Evolutionary conservation across 2,797 vertebrate species (phyloP).

Genomic region (Hydrophis major): DNA sequence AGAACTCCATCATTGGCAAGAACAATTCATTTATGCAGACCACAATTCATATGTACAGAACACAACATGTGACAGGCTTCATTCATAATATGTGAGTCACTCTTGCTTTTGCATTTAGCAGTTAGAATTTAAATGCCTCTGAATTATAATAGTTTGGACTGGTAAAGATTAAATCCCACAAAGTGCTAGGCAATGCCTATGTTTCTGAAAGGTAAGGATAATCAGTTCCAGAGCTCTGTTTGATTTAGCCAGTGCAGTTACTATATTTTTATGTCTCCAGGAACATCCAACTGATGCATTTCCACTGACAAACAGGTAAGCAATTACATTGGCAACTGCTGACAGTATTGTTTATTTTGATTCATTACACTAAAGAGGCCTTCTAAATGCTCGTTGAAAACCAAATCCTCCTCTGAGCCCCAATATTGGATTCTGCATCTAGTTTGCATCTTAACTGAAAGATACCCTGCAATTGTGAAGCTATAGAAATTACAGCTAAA

Average conservation of each 20-base stretch:
- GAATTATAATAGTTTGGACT: background rate
- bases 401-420: background rate
- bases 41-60: constrained; percentile 38
- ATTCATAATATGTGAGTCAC: constrained; percentile 29
- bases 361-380: background rate
- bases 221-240: constrained; percentile 29
- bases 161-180: constrained; percentile 44
- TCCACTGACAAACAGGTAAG: constrained; percentile 1
- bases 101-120: background rate
- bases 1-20: constrained; percentile 25
- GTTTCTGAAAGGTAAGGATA: background rate
- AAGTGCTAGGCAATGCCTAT: background rate
- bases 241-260: background rate
- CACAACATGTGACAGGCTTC: constrained; percentile 48
- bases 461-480: background rate
- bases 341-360: background rate
- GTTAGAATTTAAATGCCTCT: constrained; percentile 10
- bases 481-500: constrained; percentile 29
- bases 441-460: background rate
- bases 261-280: background rate
- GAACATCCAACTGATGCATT: constrained; percentile 8
- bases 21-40: constrained; percentile 49
- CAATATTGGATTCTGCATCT: background rate
- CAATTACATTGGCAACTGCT: accelerated
- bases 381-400: background rate